These are phyloP conservation scores for Antennarius maculatus DNA, from an alignment of 2,797 vertebrate species.

Conservation along the genomic window DNA sequence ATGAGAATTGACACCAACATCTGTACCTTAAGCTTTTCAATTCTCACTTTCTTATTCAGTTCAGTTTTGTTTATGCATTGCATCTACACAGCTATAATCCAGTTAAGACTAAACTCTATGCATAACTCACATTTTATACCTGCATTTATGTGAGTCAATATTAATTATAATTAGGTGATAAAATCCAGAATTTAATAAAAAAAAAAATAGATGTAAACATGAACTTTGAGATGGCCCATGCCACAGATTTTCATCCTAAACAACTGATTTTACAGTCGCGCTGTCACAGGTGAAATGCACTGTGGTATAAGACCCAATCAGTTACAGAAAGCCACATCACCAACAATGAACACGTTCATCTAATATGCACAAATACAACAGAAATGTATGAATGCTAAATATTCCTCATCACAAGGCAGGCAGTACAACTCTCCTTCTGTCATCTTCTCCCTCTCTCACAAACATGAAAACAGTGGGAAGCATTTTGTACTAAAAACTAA, in stretches of 20 bases:
- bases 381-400: conserved; percentile 34
- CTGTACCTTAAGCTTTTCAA: no score
- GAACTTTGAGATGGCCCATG: neutral
- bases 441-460: neutral
- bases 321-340: conserved; percentile 10
- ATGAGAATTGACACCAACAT: no score
- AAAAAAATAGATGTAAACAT: neutral
- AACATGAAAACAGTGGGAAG: neutral
- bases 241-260: neutral
- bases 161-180: neutral
- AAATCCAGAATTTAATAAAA: neutral
- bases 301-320: conserved; percentile 20
- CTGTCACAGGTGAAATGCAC: neutral
- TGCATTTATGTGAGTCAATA: neutral
- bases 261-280: neutral
- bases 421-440: conserved; percentile 20
- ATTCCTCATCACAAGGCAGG: conserved; percentile 28
- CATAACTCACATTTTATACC: neutral
- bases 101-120: neutral
- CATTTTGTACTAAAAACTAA: no score
- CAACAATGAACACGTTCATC: conserved; percentile 48
- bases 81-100: neutral
- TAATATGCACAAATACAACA: conserved; percentile 46
- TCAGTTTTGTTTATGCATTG: neutral
- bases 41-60: neutral